Evolutionary conservation across 1,140 invertebrate genomes (phyloP).

Genomic region (Aphis craccivora): DNA sequence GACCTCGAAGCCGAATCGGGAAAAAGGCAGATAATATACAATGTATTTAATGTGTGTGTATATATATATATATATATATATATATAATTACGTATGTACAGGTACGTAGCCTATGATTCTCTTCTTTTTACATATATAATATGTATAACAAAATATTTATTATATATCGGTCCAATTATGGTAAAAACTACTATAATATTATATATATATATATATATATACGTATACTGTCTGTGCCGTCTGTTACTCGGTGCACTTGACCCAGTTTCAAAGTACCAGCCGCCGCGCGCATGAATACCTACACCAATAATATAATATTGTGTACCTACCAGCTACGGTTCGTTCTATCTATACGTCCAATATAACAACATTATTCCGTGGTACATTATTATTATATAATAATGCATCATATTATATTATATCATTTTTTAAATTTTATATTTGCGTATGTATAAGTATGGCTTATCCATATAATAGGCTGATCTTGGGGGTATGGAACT

Average conservation of each 20-base stretch:
- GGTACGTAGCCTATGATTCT: not conserved
- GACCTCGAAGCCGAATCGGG: conserved; percentile 13
- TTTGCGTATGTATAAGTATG: not conserved
- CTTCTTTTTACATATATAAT: conserved; percentile 43
- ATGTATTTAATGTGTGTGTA: not conserved
- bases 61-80: not conserved
- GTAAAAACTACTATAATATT: conserved; percentile 43
- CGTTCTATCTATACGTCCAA: not conserved
- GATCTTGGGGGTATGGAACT: not conserved
- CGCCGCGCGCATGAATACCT: not conserved
- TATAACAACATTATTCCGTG: not conserved
- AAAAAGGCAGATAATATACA: not conserved
- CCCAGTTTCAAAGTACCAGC: conserved; percentile 24
- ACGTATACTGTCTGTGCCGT: conserved; percentile 13
- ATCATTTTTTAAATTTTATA: not conserved
- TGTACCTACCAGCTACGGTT: not conserved
- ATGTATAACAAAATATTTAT: conserved; percentile 40
- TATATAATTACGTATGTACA: not conserved
- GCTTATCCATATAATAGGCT: not conserved
- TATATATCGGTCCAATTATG: conserved; percentile 51
- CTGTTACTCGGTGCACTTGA: conserved; percentile 52
- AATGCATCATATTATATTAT: not conserved
- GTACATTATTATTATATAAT: not conserved
- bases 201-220: not conserved
- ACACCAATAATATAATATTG: not conserved